Conservation (phyloP, 2,888 invertebrate species). For the Agrypnus murinus region DNA sequence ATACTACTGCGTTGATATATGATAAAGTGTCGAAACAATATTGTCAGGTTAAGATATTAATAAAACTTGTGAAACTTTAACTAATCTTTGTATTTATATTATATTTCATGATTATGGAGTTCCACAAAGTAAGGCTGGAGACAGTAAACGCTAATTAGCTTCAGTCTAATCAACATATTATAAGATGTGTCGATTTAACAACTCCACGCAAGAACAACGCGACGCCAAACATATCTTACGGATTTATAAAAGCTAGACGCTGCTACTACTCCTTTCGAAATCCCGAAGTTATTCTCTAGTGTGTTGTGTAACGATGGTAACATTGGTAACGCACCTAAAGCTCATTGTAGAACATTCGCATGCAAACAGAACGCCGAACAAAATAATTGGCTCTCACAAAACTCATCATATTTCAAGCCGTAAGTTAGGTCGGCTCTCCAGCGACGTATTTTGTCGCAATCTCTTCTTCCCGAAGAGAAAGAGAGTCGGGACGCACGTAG, state of each 20-base stretch:
- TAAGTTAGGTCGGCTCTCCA: constrained; percentile 51
- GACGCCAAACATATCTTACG: constrained; percentile 5
- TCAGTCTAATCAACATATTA: too few species aligned
- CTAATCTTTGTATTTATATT: too few species aligned
- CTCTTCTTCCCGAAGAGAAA: constrained; percentile 52
- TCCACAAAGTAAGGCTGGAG: too few species aligned
- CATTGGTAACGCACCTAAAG: constrained; percentile 55
- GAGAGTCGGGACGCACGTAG: constrained; percentile 52
- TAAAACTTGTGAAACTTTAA: too few species aligned
- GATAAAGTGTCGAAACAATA: too few species aligned
- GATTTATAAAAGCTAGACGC: constrained; percentile 42
- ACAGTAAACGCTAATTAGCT: too few species aligned
- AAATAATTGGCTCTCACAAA: constrained; percentile 61
- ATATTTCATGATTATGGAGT: too few species aligned
- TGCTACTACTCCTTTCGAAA: constrained; percentile 16
- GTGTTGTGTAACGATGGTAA: constrained; percentile 54
- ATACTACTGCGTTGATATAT: too few species aligned
- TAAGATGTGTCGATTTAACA: too few species aligned
- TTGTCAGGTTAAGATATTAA: too few species aligned
- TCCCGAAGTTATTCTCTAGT: constrained; percentile 49
- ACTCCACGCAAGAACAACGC: too few species aligned
- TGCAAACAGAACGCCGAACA: constrained; percentile 61
- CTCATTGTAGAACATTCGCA: constrained; percentile 61
- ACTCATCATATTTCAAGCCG: constrained; percentile 58
- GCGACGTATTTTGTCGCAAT: constrained; percentile 55